Evolutionary conservation across 2,797 vertebrate genomes (phyloP), one percentile per base, ranked within the genome.

Genomic region (Megaceryle alcyon): DNA sequence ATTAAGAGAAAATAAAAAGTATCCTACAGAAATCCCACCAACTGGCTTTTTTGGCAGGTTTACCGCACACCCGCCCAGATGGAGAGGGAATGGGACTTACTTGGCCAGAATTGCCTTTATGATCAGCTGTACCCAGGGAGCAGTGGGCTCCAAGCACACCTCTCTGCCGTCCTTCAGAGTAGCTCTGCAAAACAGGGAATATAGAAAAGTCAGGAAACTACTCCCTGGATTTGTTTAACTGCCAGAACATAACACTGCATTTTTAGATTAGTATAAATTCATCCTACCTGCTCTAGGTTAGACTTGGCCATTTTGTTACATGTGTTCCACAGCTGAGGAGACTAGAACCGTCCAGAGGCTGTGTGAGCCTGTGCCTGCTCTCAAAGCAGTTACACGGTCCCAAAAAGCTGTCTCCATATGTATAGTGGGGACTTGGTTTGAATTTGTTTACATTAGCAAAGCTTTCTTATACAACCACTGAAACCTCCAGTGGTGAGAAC

Each of bases 101-200:
- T 90, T 97, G 69, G 96, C 87, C 94, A 98, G 35, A 28, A 97
- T 92, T 53, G 96, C 96, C 72, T 97, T 93, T 23, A 98, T 5
- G 13, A 96, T 54, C 71, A 59, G 82, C 93, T 96, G 97, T 5
- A 98, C 80, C 96, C 96, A 65, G 43, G 96, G 92, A 33, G 94
- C 96, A 29, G 91, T 93, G 72, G 98, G 97, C n/a, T 98, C 96
- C 91, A 98, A 87, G 63, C 98, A 98, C 65, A 95, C 71, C 59
- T 97, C 89, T 59, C 43, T 96, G 70, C 80, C 59, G 0, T 87
- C 93, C 93, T 97, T 97, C 90, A 98, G 78, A 22, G 94, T 92
- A 41, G 92, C 98, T 92, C 98, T 98, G 94, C 63, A 90, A 92
- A 92, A 73, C 26, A 71, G 10, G 35, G 57, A 35, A 63, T 33